Evolutionary conservation across 1,140 invertebrate species (phyloP), one percentile per base, ranked within the genome.

Genomic region (Hycleus phaleratus): DNA sequence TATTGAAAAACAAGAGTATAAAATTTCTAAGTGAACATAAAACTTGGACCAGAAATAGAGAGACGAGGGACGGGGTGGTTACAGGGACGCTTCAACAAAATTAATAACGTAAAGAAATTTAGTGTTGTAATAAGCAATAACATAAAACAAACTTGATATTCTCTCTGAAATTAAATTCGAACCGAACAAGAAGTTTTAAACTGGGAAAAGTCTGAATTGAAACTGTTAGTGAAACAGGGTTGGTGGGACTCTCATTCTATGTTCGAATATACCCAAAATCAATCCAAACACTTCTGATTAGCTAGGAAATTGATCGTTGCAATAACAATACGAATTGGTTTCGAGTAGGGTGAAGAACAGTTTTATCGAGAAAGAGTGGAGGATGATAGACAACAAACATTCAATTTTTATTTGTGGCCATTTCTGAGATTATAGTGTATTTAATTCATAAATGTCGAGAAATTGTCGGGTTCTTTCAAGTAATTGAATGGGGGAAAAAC

Each of bases 261-360:
- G 42, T 53, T 44, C 51, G 51, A 53, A 44, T 53, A 32, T 32
- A 32, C 40, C 51, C 51, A 45, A 53, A 53, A 53, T 53, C 51
- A 53, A 53, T 53, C 51, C 51, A 53, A 53, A 53, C 51, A 53
- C 51, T 53, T 53, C 51, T 53, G 51, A 53, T 53, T 53, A 53
- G 46, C 51, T 45, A 53, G 51, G 46, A 53, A 53, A 53, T 53
- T 53, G 51, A 53, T 53, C 51, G 51, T 45, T 53, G 40, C 51
- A 53, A 53, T 53, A 53, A 53, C 51, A 53, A 53, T 53, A 53
- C 51, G 42, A 42, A 45, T 38, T 45, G 51, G 51, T 32, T 32
- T 32, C 32, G 32, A 32, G 32, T 32, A 7, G 32, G 32, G 32
- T 4, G 32, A 4, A 4, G 32, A 32, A 32, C 4, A 5, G 2